phyloP scores from a whole-genome alignment of 1,140 invertebrate species.

The Oreohelix idahoensis region DNA sequence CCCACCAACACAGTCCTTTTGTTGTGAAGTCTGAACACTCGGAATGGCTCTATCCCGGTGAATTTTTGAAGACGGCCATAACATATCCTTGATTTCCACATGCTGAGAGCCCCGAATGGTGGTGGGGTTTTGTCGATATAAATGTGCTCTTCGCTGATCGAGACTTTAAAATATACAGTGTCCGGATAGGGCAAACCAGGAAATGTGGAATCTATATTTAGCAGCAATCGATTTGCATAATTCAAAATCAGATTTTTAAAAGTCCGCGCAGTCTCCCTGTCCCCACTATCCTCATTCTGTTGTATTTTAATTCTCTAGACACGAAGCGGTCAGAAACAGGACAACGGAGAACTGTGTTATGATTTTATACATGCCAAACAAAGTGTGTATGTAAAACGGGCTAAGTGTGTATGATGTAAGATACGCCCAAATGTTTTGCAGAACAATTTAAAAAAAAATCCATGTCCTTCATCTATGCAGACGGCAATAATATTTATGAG shows the following conservation, averaged over 20 bases:
- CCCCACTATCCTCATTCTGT: not conserved
- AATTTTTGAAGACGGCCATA: not conserved
- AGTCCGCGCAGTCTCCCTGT: not conserved
- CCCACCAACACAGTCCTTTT: not conserved
- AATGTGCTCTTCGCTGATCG: not conserved
- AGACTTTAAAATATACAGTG: not conserved
- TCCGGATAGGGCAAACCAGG: not conserved
- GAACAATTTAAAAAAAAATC: too few relatives aligned
- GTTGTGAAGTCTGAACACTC: too few relatives aligned
- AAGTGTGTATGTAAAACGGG: too few relatives aligned
- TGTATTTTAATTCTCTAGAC: not conserved
- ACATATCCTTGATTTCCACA: not conserved
- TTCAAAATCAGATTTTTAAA: not conserved
- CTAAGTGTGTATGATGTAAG: too few relatives aligned
- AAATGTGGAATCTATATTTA: not conserved
- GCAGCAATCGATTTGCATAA: slow-evolving; percentile 2
- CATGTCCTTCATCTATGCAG: too few relatives aligned
- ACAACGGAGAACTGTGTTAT: not conserved
- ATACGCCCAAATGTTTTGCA: too few relatives aligned
- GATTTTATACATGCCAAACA: too few relatives aligned
- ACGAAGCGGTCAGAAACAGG: not conserved
- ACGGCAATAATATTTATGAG: too few relatives aligned
- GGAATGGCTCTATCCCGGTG: not conserved
- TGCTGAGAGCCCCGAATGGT: not conserved
- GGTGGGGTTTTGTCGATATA: not conserved